These are phyloP conservation scores for Pempheris klunzingeri DNA, from an alignment of 2,797 vertebrate genomes.

Conservation along the genomic window DNA sequence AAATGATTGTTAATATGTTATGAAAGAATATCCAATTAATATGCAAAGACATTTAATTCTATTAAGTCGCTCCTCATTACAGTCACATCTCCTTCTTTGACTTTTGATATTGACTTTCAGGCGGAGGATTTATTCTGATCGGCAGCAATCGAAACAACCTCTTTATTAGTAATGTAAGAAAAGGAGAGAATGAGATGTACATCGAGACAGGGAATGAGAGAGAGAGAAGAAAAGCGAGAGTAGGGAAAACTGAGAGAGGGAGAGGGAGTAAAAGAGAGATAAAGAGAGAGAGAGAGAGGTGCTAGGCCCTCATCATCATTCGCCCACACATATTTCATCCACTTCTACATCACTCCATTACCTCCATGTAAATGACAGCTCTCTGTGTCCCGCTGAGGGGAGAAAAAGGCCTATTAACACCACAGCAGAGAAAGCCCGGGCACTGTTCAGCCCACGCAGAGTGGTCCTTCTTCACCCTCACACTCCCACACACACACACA, in stretches of 20 bases:
- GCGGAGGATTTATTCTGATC: constrained; percentile 33
- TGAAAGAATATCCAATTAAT: constrained; percentile 47
- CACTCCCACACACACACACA: constrained; percentile 71
- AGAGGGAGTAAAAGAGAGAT: constrained; percentile 29
- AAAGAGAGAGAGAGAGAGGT: constrained; percentile 64
- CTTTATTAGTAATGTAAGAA: constrained; percentile 49
- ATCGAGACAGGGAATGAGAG: constrained; percentile 33
- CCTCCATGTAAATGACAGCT: constrained; percentile 86
- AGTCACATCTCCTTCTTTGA: background rate
- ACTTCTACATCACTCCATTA: constrained; percentile 84
- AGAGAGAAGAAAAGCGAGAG: constrained; percentile 56
- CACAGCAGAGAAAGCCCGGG: constrained; percentile 77
- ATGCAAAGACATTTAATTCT: constrained; percentile 19
- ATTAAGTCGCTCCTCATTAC: background rate
- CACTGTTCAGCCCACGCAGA: constrained; percentile 82
- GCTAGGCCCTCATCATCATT: constrained; percentile 72
- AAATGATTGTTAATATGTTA: constrained; percentile 49
- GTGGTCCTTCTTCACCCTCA: constrained; percentile 81
- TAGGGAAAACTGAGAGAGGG: constrained; percentile 41
- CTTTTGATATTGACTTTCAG: constrained; percentile 29
- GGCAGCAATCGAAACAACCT: constrained; percentile 31
- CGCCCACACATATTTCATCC: constrained; percentile 83
- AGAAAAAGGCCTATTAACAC: constrained; percentile 84
- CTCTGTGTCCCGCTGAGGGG: constrained; percentile 81
- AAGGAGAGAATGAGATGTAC: constrained; percentile 22